Conservation (phyloP, 2,888 invertebrate species). For the Salticus scenicus region DNA sequence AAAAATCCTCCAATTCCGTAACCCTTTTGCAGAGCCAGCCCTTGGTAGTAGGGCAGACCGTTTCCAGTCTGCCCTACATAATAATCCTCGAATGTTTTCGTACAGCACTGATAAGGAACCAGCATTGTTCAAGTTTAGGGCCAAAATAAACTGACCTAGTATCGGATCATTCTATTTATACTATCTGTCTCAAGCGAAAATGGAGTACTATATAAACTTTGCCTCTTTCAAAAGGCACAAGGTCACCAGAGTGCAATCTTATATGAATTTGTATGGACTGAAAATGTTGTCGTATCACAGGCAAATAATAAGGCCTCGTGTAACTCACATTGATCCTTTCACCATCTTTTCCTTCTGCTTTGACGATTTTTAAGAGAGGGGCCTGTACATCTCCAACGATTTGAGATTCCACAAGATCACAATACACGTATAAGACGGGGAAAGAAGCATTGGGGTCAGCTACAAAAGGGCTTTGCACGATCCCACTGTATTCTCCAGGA, state of each 20-base stretch:
- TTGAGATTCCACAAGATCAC: constrained; percentile 14
- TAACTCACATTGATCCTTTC: constrained; percentile 19
- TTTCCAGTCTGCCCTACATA: constrained; percentile 14
- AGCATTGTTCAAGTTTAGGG: too few relatives aligned
- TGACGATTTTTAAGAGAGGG: constrained; percentile 24
- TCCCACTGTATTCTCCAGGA: background rate
- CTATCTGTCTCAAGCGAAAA: constrained; percentile 2
- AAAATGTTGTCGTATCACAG: constrained; percentile 26
- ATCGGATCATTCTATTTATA: background rate
- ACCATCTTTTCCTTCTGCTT: constrained; percentile 6
- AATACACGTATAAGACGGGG: constrained; percentile 21
- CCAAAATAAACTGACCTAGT: too few relatives aligned
- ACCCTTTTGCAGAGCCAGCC: constrained; percentile 1
- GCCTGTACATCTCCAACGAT: constrained; percentile 19
- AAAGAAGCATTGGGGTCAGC: constrained; percentile 23
- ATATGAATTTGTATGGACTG: constrained; percentile 19
- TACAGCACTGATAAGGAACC: constrained; percentile 15
- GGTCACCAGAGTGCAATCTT: background rate
- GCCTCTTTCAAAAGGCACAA: constrained; percentile 39
- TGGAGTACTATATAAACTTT: background rate
- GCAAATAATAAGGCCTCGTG: constrained; percentile 28
- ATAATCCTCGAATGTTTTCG: constrained; percentile 21
- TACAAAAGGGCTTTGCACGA: background rate
- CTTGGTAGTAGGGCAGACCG: constrained; percentile 19
- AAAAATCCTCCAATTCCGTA: constrained; percentile 23